Base-by-base conservation (phyloP, 53 echinoderm and acorn worm species). In the Mesocentrotus franciscanus region DNA sequence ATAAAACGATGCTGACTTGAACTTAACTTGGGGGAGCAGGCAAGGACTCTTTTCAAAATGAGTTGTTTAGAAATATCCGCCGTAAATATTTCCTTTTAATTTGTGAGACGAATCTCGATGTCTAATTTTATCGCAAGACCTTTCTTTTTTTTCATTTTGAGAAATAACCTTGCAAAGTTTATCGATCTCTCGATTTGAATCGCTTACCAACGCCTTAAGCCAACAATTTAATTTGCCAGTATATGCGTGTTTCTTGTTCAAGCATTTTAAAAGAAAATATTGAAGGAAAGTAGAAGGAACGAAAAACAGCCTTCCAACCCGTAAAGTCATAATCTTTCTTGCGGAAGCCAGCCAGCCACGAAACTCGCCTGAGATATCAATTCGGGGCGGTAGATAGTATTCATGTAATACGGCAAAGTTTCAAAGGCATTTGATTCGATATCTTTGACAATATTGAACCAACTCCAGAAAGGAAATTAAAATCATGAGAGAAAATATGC, bases 31-130 rank as follows among this genome's bases (percentile, higher is more conserved):
- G 24, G 58, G 29, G 56, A 58, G 58, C n/a, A 24, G 56, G 87
- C 87, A 56, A 87, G 34, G 26, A 14, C 26, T 29, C 27, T 27
- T 87, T 87, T 87, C 58, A 27, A 87, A 87, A 87, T 87, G 58
- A 87, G n/a, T 87, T 87, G 58, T 58, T 87, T 56, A 58, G 87
- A 79, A 81, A 81, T 42, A 39, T 14, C 81, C 58, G 58, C n/a
- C 87, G n/a, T 55, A 58, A 87, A 58, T 87, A n/a, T 85, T 42
- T 87, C 57, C 24, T 20, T 84, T 20, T 22, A 8, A 84, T 84
- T 20, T 84, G 34, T 57, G n/a, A 87, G 58, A 58, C 87, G 58
- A 87, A 59, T 57, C 56, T 58, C 58, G n/a, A 56, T 57, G 24
- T 58, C 58, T 58, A 20, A 35, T 87, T 57, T 87, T 26, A 87